Evolutionary conservation across 2,797 vertebrate species (phyloP), one percentile per base, ranked within the genome.

Genomic region (Gallinago solitaria): DNA sequence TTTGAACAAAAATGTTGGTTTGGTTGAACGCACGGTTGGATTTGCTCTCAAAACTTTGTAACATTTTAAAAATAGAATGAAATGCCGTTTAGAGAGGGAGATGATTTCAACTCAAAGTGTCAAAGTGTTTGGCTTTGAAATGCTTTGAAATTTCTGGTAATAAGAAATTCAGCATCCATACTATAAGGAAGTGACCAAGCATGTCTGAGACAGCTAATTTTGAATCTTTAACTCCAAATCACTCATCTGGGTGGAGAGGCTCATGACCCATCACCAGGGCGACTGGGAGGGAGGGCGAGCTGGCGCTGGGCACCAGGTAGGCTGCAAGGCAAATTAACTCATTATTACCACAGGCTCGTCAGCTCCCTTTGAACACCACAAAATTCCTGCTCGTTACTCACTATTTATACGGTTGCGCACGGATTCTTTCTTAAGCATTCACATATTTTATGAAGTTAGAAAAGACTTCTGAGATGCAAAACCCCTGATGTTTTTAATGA

Each of bases 401-500:
- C 89, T 81, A 7, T 60, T 89, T 51, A 45, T 48, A n/a, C 94
- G 67, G 79, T 88, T 9, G 82, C 76, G 25, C 83, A 39, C 69
- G 33, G 94, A 92, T 90, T 92, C 92, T 67, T 93, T 74, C 92
- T 87, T 51, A 87, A 92, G 83, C 74, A 3, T 87, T 94, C 90
- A 64, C 83, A 77, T 90, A 63, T 76, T 96, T 94, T 79, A 69
- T 37, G 41, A 87, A 91, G 86, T 33, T 82, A 89, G 74, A 53
- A 87, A 82, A 69, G 80, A 37, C 80, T 94, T 95, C 64, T 59
- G 70, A 95, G 86, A 90, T 67, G 88, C 77, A 87, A 82, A 93
- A 94, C 2, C 16, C 81, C 84, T 3, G 53, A 67, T 94, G 94
- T 64, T 96, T 96, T 92, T 87, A 89, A 95, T 92, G 95, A 95